phyloP scores from a whole-genome alignment of 1,140 invertebrate genomes.

The Zaprionus nigranus region DNA sequence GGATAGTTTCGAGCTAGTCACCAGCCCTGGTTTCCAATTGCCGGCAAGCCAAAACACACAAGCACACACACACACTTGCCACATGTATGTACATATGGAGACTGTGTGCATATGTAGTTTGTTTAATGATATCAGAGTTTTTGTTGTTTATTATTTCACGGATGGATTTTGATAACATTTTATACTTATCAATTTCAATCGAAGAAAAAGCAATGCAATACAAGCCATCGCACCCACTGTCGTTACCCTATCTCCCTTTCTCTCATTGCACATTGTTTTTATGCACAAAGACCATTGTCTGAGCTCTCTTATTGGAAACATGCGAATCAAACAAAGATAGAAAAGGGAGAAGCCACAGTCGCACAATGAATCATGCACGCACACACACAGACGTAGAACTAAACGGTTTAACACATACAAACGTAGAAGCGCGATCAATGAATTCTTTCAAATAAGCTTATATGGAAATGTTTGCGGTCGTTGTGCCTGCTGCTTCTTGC shows the following conservation, averaged over 20 bases:
- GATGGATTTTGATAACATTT: slow-evolving; percentile 52
- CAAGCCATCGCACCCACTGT: slow-evolving; percentile 1
- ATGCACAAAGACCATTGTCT: slow-evolving; percentile 69
- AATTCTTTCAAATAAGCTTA: slow-evolving; percentile 72
- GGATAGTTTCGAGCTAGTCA: background rate
- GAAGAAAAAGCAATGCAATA: slow-evolving; percentile 7
- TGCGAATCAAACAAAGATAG: slow-evolving; percentile 61
- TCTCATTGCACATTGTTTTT: slow-evolving; percentile 34
- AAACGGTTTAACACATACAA: slow-evolving; percentile 6
- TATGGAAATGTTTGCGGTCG: slow-evolving; percentile 77
- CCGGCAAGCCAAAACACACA: slow-evolving; percentile 38
- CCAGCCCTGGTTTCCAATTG: slow-evolving; percentile 35
- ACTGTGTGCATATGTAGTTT: background rate
- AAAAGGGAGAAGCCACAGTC: slow-evolving; percentile 17
- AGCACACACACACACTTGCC: slow-evolving; percentile 8
- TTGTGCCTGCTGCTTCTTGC: slow-evolving; percentile 75
- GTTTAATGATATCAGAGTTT: slow-evolving; percentile 9
- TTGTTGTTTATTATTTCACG: slow-evolving; percentile 25
- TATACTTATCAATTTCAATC: slow-evolving; percentile 19
- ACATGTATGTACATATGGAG: background rate
- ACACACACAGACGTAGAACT: slow-evolving; percentile 15
- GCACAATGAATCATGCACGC: slow-evolving; percentile 59
- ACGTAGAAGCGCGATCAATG: slow-evolving; percentile 64
- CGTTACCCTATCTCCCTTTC: slow-evolving; percentile 17
- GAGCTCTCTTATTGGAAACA: slow-evolving; percentile 59